Conservation (phyloP, 2,113 vertebrate genomes). For the Hassar affinis region DNA sequence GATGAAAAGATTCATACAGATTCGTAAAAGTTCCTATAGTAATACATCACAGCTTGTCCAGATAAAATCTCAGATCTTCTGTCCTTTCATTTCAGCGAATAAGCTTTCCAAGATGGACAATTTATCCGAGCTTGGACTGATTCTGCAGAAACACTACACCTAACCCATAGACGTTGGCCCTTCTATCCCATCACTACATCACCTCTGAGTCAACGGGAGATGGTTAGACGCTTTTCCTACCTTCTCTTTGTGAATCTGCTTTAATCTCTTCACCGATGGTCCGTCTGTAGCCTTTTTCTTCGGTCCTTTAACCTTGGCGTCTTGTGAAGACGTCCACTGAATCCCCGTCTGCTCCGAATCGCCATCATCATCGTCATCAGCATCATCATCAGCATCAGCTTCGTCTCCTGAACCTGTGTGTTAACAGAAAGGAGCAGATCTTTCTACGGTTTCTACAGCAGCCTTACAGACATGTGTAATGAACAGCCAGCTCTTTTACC, state of each 20-base stretch:
- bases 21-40: no score
- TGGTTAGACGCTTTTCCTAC: constrained; percentile 54
- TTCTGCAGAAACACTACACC: neutral
- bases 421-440: constrained; percentile 8
- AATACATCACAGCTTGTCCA: no score
- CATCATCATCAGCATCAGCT: neutral
- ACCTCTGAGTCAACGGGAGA: neutral
- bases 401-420: constrained; percentile 25
- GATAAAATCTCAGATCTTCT: neutral
- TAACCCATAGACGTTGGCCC: neutral
- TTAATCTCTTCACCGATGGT: constrained; percentile 77
- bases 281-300: constrained; percentile 69
- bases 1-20: no score
- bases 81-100: neutral
- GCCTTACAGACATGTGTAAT: neutral
- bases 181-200: neutral
- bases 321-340: constrained; percentile 82
- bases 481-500: constrained; percentile 44
- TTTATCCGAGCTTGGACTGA: neutral
- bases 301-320: constrained; percentile 67
- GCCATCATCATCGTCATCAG: no score
- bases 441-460: neutral
- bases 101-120: neutral
- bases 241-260: constrained; percentile 85
- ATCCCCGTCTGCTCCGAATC: constrained; percentile 65